Evolutionary conservation across 1,140 invertebrate genomes (phyloP).

Genomic region (Lasioglossum albipes): DNA sequence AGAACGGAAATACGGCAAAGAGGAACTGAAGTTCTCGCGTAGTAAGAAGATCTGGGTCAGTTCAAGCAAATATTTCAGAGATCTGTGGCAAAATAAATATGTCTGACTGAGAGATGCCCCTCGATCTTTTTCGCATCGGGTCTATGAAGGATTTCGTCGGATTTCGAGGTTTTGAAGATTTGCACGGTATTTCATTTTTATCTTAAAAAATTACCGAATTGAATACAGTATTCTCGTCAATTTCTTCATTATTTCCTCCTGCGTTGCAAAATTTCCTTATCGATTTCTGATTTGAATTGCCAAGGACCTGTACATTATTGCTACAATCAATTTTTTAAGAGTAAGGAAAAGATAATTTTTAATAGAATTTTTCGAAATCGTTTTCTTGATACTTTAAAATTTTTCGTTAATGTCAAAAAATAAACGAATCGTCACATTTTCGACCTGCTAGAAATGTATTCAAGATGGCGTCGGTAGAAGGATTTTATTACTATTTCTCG

Average conservation of each 20-base stretch:
- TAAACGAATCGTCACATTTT: too few species aligned
- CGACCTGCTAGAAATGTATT: too few species aligned
- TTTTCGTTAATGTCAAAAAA: too few species aligned
- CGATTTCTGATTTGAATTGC: too few species aligned
- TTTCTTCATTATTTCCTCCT: too few species aligned
- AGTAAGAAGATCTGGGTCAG: constrained; percentile 42
- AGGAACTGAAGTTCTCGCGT: constrained; percentile 38
- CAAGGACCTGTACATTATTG: too few species aligned
- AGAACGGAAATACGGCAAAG: constrained; percentile 36
- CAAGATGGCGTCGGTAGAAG: too few species aligned
- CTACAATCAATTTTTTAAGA: too few species aligned
- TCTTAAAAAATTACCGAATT: neutral
- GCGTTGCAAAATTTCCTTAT: too few species aligned
- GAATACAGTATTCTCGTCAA: neutral
- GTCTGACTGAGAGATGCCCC: neutral
- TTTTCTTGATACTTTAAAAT: too few species aligned
- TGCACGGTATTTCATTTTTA: neutral
- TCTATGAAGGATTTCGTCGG: neutral
- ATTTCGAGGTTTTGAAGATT: neutral
- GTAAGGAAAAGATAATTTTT: too few species aligned
- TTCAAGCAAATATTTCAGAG: constrained; percentile 49
- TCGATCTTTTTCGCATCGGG: neutral
- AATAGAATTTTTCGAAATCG: too few species aligned
- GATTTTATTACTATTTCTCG: neutral
- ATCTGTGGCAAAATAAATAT: constrained; percentile 57